Base-by-base conservation (phyloP, 2,888 invertebrate genomes). In the Apeira syringaria region DNA sequence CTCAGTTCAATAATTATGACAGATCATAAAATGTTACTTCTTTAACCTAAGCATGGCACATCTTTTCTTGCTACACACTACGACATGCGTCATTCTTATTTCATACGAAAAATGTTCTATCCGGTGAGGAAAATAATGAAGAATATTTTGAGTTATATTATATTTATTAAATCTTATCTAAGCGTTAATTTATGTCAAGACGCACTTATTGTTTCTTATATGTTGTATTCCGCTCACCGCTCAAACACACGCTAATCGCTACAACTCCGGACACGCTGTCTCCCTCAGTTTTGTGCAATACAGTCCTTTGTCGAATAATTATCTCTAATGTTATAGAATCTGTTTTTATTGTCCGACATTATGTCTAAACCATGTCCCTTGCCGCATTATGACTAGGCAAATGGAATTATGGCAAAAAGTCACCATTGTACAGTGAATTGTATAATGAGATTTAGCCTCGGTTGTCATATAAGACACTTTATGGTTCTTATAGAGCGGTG, bases 291-390 rank as follows among this genome's bases (percentile, higher is more conserved):
- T 10, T 46, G 45, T 46, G 45, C 45, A 46, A 46, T 46, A 40
- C 45, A 22, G 39, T 46, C 45, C 45, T 46, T 46, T 39, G 45
- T 39, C 35, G 26, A 46, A 46, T 46, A 46, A 46, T 46, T 46
- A 40, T 31, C 32, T 22, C 27, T 44, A 49, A 47, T 47, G 48
- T 43, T 48, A 41, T 42, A 47, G 39, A 51, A 49, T 47, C 34
- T 2, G 42, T 52, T 55, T 54, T 52, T 55, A 20, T 35, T 20
- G 45, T 51, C 34, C 35, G 18, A 46, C 47, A 46, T 52, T 42
- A 52, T 39, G 46, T 40, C 33, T 36, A 26, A 28, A 42, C 45
- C 48, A 12, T 18, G 46, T 48, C 39, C 38, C 29, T 46, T 30
- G 44, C 38, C 20, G 7, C 29, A 47, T 42, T 47, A 48, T 53